Percentiles rank a stretch among this genome's conserved stretches.
These are phyloP conservation scores for Panagrolaimus sp. DNA, from an alignment of 1,140 invertebrate genomes.

Conservation along the genomic window DNA sequence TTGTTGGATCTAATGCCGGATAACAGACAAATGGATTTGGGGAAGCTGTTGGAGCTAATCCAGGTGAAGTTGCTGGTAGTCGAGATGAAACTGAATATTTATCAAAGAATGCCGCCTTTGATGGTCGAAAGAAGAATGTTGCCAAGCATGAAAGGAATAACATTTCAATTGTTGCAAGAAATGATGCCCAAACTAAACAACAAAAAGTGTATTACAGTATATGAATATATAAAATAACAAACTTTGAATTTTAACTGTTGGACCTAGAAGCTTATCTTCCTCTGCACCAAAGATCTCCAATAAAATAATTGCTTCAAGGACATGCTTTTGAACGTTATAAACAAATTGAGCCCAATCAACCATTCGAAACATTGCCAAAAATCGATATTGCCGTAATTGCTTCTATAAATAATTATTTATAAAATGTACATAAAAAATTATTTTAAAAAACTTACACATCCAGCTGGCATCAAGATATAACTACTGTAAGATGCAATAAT, in stretches of 20 bases:
- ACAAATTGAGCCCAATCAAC: slow-evolving; percentile 51
- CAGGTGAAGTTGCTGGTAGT: too few species aligned
- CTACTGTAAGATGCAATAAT: slow-evolving; percentile 55
- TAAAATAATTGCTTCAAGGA: slow-evolving; percentile 51
- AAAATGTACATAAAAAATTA: neutral
- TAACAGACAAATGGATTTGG: too few species aligned
- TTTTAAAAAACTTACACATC: slow-evolving; percentile 30
- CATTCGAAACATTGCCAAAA: slow-evolving; percentile 46
- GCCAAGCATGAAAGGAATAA: slow-evolving; percentile 45
- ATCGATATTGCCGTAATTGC: slow-evolving; percentile 34
- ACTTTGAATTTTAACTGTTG: slow-evolving; percentile 52
- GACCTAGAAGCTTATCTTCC: slow-evolving; percentile 33
- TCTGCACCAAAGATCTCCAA: slow-evolving; percentile 38
- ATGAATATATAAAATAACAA: neutral
- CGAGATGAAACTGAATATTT: neutral
- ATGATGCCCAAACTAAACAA: slow-evolving; percentile 52
- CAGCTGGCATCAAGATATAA: slow-evolving; percentile 52
- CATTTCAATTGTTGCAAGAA: slow-evolving; percentile 53
- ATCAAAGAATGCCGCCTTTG: slow-evolving; percentile 16
- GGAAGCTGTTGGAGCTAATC: too few species aligned
- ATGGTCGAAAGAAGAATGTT: slow-evolving; percentile 39
- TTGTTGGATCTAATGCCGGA: too few species aligned
- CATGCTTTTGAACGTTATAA: slow-evolving; percentile 50
- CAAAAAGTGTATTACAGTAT: neutral
- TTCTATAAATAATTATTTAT: slow-evolving; percentile 20